Evolutionary conservation across 2,888 invertebrate species (phyloP), one percentile per base, ranked within the genome.

Genomic region (Thelaira solivaga): DNA sequence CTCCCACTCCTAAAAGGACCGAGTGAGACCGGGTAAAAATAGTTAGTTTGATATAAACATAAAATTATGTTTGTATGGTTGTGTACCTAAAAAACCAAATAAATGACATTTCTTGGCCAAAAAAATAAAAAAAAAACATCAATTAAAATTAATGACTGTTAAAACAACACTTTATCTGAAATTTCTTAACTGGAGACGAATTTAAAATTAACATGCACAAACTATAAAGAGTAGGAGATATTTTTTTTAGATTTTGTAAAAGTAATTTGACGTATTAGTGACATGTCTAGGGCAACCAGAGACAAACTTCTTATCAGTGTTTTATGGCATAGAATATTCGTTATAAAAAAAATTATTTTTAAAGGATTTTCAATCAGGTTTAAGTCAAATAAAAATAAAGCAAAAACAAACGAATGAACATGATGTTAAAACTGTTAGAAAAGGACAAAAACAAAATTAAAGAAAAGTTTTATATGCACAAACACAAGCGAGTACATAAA

Each of bases 241-340:
- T 16, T 18, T 36, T 64, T 71, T 51, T 18, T 61, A 22, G 36
- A 51, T 53, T 45, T 57, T 49, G 59, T 59, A 34, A 72, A 51
- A 34, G 45, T 34, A 64, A 65, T 18, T n/a, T 78, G 78, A 78
- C 69, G 55, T 65, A 78, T 74, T 55, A 45, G 69, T 78, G 74
- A 61, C 74, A 74, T 47, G 31, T 68, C 39, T 31, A 39, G 39
- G 29, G 18, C 18, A 26, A 13, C 29, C 24, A 26, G 6, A 7
- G 22, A 41, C 18, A n/a, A 13, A 2, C 16, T 57, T 57, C 74
- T 78, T 78, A 74, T 78, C 69, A 74, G 69, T 22, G 59, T 39
- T 77, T 61, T 59, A 69, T 59, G 49, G 39, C 29, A 65, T 55
- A 4, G 22, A 41, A 47, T 41, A 68, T 10, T 24, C 34, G 13